Evolutionary conservation across 2,888 invertebrate genomes (phyloP).

Genomic region (Idaea straminata): DNA sequence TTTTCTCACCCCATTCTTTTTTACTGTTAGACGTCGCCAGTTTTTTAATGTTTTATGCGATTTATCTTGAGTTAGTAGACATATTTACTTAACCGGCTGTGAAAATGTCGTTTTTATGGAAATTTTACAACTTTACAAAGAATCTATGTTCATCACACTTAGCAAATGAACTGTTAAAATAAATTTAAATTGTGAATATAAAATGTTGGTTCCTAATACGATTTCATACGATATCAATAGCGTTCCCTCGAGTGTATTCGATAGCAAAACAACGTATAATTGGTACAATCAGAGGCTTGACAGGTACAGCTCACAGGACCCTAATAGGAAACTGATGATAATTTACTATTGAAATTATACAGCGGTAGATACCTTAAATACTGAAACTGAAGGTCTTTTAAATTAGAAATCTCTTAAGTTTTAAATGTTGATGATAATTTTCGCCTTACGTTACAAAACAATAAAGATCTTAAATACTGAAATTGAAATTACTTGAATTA

Average conservation of each 20-base stretch:
- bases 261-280: constrained; percentile 39
- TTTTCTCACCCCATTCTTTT: constrained; percentile 41
- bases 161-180: background rate
- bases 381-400: background rate
- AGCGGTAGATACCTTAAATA: background rate
- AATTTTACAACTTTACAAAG: background rate
- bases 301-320: constrained; percentile 35
- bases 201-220: background rate
- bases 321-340: constrained; percentile 8
- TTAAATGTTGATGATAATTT: too few species aligned
- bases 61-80: background rate
- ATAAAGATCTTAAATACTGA: too few species aligned
- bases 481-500: too few species aligned
- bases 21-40: constrained; percentile 8
- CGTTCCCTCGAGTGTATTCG: constrained; percentile 14
- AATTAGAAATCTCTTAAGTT: background rate
- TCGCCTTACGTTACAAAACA: too few species aligned
- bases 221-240: constrained; percentile 10
- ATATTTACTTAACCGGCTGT: background rate
- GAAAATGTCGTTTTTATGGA: background rate
- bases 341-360: background rate
- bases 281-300: constrained; percentile 42
- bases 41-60: constrained; percentile 23
- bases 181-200: background rate
- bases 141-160: background rate